Base-by-base conservation (phyloP, 2,888 invertebrate genomes). In the Erebia ligea region DNA sequence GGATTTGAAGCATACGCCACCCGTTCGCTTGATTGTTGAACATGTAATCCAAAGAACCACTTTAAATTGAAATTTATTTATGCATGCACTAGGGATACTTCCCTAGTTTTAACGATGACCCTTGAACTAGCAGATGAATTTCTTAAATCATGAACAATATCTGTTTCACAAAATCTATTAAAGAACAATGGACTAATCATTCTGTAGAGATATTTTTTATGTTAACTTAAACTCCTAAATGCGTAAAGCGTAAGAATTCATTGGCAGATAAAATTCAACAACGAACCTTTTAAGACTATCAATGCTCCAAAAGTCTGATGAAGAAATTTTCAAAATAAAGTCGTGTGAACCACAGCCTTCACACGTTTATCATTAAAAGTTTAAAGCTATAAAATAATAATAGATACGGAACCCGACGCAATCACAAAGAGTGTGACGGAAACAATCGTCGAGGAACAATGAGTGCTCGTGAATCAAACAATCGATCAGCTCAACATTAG, bases 401-500 rank as follows among this genome's bases (percentile, higher is more conserved):
- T 57, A 71, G 75, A 71, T 71, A 73, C 71, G 64, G 69, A 72
- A 70, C 73, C 63, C 70, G 57, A 70, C 54, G 72, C 59, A 67
- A 66, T 74, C 74, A 76, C 75, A 76, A 75, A 68, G 75, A 70
- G 73, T 70, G 62, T 45, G 70, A 67, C 66, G 76, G 66, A 54
- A 74, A 74, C 76, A 75, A 76, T 77, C 75, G 73, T 70, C 76
- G 75, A 80, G 81, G 90, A 89, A 91, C 91, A 91, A 91, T 86
- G 76, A 69, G 76, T 78, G 79, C 80, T 83, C 85, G 83, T 78
- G 86, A 83, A 87, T 90, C 88, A 87, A 91, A 91, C 91, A 92
- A 91, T 90, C 88, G 89, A 88, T 89, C 84, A 84, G 82, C 83
- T 58, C 63, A 54, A 83, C 82, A 84, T 83, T 81, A 82, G 80